Conservation (phyloP, 2,797 vertebrate genomes). For the Microctenopoma steveboyesi region DNA sequence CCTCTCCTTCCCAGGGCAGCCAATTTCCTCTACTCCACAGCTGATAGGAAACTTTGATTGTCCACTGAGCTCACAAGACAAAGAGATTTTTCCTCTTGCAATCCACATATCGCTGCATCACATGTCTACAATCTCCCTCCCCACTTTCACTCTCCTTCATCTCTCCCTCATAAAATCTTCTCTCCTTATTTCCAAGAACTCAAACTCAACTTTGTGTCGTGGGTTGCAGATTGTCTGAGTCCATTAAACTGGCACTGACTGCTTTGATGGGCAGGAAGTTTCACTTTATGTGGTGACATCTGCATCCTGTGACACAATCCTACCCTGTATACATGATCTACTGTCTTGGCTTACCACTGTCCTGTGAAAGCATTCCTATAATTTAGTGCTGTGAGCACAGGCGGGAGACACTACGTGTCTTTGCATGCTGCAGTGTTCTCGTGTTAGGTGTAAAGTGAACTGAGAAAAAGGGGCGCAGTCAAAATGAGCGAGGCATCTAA, state of each 20-base stretch:
- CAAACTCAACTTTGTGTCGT: constrained; percentile 59
- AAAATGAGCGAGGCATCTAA: constrained; percentile 44
- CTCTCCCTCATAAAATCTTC: constrained; percentile 51
- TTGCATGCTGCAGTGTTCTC: constrained; percentile 17
- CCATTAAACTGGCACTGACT: constrained; percentile 71
- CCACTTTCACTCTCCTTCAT: constrained; percentile 55
- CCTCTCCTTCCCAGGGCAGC: constrained; percentile 85
- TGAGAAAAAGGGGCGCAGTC: constrained; percentile 6
- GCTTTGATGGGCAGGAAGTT: constrained; percentile 81
- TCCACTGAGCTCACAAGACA: constrained; percentile 78
- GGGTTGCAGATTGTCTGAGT: constrained; percentile 66
- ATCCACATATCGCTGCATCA: constrained; percentile 76
- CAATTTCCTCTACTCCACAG: constrained; percentile 83
- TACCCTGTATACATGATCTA: constrained; percentile 46
- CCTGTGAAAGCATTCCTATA: constrained; percentile 45
- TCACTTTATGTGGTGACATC: constrained; percentile 75
- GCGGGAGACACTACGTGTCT: constrained; percentile 18
- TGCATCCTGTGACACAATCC: constrained; percentile 78
- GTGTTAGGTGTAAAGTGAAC: constrained; percentile 42
- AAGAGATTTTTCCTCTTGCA: constrained; percentile 82
- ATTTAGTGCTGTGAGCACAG: constrained; percentile 22
- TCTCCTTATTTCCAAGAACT: constrained; percentile 51
- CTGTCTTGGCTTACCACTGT: constrained; percentile 63
- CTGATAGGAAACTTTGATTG: constrained; percentile 88
- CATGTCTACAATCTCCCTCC: constrained; percentile 66